Conservation (phyloP, 2,113 vertebrate genomes). For the Megalops atlanticus region DNA sequence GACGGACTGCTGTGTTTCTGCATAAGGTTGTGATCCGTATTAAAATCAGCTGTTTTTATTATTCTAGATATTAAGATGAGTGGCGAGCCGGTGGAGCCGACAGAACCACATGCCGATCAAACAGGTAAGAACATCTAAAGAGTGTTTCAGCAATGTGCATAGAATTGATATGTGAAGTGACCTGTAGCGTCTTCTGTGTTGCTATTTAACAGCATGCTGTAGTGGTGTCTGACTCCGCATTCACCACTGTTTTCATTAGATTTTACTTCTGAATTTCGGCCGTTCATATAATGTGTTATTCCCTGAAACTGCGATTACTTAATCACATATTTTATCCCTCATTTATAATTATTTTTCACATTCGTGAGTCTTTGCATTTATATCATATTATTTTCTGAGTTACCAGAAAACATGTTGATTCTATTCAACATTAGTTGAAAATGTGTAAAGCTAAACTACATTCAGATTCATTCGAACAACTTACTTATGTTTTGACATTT, state of each 20-base stretch:
- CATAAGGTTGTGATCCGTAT: constrained; percentile 80
- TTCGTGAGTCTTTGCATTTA: too few species aligned
- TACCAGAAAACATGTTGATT: too few species aligned
- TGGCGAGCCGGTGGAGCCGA: constrained; percentile 81
- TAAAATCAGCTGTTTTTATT: constrained; percentile 87
- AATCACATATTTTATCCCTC: too few species aligned
- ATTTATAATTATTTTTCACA: too few species aligned
- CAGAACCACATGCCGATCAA: constrained; percentile 72
- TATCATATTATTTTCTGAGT: not conserved
- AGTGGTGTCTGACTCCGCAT: not conserved
- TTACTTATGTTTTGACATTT: too few species aligned
- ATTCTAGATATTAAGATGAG: constrained; percentile 95
- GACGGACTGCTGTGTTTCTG: constrained; percentile 72
- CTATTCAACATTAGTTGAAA: too few species aligned
- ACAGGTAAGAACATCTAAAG: constrained; percentile 78
- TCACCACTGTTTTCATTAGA: not conserved
- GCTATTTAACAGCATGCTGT: not conserved
- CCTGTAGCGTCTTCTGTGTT: not conserved
- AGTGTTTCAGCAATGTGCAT: too few species aligned
- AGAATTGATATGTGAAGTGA: not conserved
- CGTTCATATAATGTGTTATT: not conserved
- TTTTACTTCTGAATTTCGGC: not conserved
- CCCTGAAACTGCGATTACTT: not conserved
- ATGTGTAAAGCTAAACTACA: too few species aligned
- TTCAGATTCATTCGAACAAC: too few species aligned